phyloP scores from a whole-genome alignment of 1,140 invertebrate genomes.

The Myzus persicae region DNA sequence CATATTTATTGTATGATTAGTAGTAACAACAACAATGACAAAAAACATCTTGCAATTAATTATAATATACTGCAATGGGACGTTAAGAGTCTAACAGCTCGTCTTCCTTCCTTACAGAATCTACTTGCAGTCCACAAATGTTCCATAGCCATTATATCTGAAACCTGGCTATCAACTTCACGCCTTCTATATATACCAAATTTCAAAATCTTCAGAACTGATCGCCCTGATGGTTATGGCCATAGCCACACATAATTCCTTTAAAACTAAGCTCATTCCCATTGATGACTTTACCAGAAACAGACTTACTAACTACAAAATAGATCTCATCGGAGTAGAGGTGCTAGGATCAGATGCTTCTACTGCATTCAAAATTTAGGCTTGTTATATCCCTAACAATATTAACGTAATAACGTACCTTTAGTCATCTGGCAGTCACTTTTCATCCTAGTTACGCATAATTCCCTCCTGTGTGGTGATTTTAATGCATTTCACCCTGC shows the following conservation, averaged over 20 bases:
- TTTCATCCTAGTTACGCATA: neutral
- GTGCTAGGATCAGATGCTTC: neutral
- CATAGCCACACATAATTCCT: neutral
- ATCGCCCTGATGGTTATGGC: neutral
- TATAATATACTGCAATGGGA: too few relatives aligned
- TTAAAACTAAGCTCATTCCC: neutral
- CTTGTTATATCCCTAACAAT: neutral
- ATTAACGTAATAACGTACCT: neutral
- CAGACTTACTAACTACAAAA: neutral
- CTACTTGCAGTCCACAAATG: neutral
- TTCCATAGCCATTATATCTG: neutral
- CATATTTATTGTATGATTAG: too few relatives aligned
- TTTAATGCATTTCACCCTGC: slow-evolving; percentile 1
- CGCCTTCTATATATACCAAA: neutral
- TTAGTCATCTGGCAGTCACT: neutral
- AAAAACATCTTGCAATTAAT: too few relatives aligned
- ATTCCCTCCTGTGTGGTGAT: neutral
- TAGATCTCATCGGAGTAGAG: neutral
- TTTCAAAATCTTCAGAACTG: neutral
- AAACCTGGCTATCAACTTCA: neutral
- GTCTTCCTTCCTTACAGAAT: neutral
- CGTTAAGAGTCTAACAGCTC: slow-evolving; percentile 4
- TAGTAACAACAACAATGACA: too few relatives aligned
- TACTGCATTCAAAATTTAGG: neutral
- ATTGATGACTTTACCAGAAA: neutral